Evolutionary conservation across 2,888 invertebrate species (phyloP), one percentile per base, ranked within the genome.

Genomic region (Deilephila porcellus): DNA sequence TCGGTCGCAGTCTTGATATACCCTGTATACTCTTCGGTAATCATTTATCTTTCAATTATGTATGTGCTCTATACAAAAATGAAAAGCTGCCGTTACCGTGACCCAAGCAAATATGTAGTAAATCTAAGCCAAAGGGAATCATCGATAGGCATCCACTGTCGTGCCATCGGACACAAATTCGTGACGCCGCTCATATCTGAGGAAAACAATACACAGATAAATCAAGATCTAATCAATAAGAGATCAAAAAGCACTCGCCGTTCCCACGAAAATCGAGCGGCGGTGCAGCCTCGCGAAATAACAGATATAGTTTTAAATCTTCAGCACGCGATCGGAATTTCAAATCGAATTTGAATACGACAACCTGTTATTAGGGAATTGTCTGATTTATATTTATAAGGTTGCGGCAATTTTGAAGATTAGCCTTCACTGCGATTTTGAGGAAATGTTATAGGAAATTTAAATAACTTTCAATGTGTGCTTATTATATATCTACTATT

Each of bases 211-310:
- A 86, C 85, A 78, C 77, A 79, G 84, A 85, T 85, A 87, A 85
- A 90, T 89, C 89, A 86, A 83, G 81, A 80, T 81, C 79, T 87
- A 88, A 88, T 89, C 89, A 86, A 86, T 88, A 79, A 76, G 81
- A 85, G 87, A 87, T 89, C 88, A 78, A 74, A 75, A 75, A 82
- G 78, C 76, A 80, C 78, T 76, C 78, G 77, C 77, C 80, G 88
- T 92, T 91, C 91, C 89, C 91, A 91, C 91, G 91, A 89, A 89
- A 86, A 82, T 83, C 85, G 80, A 77, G 74, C 75, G 79, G 79
- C 74, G 73, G 77, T 78, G 74, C 75, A 85, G 87, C 84, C 84
- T 84, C 82, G 86, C 81, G 80, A 84, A 86, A 88, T 86, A 85
- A 86, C 86, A 83, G 81, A 76, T 74, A 77, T 75, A 78, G 73